Base-by-base conservation (phyloP, 2,113 vertebrate species). In the Mustela nigripes region DNA sequence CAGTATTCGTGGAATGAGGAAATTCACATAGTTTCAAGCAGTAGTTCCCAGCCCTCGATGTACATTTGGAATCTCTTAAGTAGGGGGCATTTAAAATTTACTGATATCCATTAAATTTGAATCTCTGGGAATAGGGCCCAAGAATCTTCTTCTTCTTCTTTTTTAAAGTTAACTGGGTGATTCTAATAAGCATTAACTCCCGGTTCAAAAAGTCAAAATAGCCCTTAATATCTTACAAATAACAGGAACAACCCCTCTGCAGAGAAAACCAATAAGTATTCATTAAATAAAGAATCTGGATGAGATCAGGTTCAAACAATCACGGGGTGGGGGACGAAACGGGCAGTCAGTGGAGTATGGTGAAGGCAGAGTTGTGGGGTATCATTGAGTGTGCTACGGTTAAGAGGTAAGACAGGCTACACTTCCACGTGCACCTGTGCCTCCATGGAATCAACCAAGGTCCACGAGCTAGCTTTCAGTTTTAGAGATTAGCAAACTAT, bases 161-260 rank as follows among this genome's bases (percentile, higher is more conserved):
- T 73, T 88, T 36, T 5, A 28, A 33, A 92, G 50, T 80, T 91
- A 62, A 50, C 31, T 63, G 93, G 50, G 62, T 84, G 53, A 94
- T 88, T 42, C 63, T 93, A 94, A 84, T 80, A 71, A 96, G n/a
- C 31, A 15, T 60, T 93, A 84, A 96, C 18, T 81, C 33, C 36
- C 90, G 6, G 15, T 63, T 83, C n/a, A 95, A 79, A 96, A 95
- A 97, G 8, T 28, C 71, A 80, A 96, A 96, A 94, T 91, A 80
- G 21, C 39, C 84, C 45, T 83, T 87, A 58, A 26, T 73, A 74
- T 39, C 42, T 71, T 90, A 71, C 63, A 65, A 96, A 71, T 73
- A 93, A 36, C 63, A 91, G 31, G 50, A 48, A 89, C 56, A 76
- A 56, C 16, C 7, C 21, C 56, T 79, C 67, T 94, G 22, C 78